A percentile compares a stretch with the other conserved stretches of the same genome.
Conservation (phyloP, 2,888 invertebrate genomes). For the Drosophila maculinotata region DNA sequence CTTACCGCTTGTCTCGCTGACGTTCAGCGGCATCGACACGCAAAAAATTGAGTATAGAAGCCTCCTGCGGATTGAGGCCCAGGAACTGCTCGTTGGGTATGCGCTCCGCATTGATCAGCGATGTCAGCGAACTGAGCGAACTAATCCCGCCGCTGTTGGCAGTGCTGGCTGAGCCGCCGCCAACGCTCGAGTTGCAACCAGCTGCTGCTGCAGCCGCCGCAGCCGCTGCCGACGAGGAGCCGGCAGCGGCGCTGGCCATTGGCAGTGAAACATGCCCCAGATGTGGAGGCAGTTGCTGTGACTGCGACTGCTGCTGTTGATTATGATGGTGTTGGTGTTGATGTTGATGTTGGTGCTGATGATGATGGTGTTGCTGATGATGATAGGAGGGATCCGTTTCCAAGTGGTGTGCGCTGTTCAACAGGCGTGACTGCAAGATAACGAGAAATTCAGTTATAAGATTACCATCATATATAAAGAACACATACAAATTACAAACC, state of each 20-base stretch:
- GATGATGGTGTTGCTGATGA: constrained; percentile 81
- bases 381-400: constrained; percentile 85
- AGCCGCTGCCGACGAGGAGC: constrained; percentile 66
- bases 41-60: constrained; percentile 88
- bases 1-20: constrained; percentile 88
- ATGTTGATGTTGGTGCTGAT: constrained; percentile 84
- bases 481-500: background rate
- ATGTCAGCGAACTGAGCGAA: constrained; percentile 82
- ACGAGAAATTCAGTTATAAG: background rate
- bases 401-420: constrained; percentile 82
- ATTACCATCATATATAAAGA: background rate
- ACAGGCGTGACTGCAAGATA: constrained; percentile 79
- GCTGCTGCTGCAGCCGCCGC: constrained; percentile 61
- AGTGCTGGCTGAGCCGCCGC: constrained; percentile 34
- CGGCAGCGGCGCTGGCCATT: constrained; percentile 70
- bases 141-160: constrained; percentile 61
- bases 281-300: constrained; percentile 62
- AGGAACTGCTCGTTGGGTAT: constrained; percentile 87
- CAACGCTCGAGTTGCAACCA: constrained; percentile 46
- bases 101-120: constrained; percentile 87
- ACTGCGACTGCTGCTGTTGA: constrained; percentile 46
- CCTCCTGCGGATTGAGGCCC: constrained; percentile 86
- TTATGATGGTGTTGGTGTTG: constrained; percentile 69
- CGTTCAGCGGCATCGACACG: constrained; percentile 87
- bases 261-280: constrained; percentile 70